Percentiles rank a stretch among this genome's conserved stretches.
Evolutionary conservation across 1,140 invertebrate genomes (phyloP).

Genomic region (Neuroterus valhalla): DNA sequence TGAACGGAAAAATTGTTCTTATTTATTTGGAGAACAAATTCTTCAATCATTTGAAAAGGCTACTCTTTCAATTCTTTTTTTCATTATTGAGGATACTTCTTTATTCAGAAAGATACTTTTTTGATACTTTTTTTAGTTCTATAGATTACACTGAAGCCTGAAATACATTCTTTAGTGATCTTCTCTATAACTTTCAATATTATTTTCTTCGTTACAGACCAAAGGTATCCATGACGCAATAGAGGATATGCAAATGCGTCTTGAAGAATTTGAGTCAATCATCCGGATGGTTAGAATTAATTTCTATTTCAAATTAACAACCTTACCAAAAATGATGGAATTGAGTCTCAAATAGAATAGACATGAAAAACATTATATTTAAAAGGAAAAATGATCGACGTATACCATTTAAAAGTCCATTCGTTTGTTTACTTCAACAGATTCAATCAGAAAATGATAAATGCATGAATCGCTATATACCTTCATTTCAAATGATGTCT

Average conservation of each 20-base stretch:
- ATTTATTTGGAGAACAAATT: too few species aligned
- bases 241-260: constrained; percentile 60
- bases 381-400: too few species aligned
- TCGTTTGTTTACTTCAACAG: constrained; percentile 33
- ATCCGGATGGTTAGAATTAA: constrained; percentile 55
- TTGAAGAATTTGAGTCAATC: constrained; percentile 60
- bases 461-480: constrained; percentile 47
- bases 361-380: too few species aligned
- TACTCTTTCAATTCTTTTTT: too few species aligned
- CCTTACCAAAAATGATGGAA: neutral
- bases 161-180: neutral
- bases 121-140: too few species aligned
- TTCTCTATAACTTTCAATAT: neutral
- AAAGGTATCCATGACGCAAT: constrained; percentile 52
- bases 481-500: constrained; percentile 46
- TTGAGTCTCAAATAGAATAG: too few species aligned
- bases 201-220: constrained; percentile 46
- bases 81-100: too few species aligned
- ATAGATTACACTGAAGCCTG: too few species aligned
- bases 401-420: neutral
- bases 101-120: too few species aligned
- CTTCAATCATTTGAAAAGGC: too few species aligned
- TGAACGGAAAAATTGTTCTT: too few species aligned
- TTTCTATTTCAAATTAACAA: neutral
- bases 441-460: constrained; percentile 55